A percentile compares a stretch with the other conserved stretches of the same genome.
phyloP scores from a whole-genome alignment of 2,888 invertebrate species.

The Cryptus viduatorius region DNA sequence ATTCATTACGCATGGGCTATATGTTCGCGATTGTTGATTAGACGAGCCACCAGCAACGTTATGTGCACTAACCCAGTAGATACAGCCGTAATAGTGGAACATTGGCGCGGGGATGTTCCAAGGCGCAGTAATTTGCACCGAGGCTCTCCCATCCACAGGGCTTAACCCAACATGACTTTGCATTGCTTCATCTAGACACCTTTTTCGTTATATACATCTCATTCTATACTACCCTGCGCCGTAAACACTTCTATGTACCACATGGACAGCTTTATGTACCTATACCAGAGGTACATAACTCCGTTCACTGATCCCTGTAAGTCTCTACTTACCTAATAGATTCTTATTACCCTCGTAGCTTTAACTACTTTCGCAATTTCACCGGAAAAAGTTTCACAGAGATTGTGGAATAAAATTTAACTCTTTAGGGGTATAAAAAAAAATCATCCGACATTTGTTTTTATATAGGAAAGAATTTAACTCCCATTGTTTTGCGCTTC shows the following conservation, averaged over 20 bases:
- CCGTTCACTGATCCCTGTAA: not conserved
- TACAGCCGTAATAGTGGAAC: constrained; percentile 1
- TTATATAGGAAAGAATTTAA: too few species aligned
- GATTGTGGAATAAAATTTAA: constrained; percentile 18
- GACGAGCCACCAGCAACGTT: not conserved
- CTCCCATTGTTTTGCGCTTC: too few species aligned
- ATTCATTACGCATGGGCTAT: not conserved
- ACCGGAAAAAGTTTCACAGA: constrained; percentile 3
- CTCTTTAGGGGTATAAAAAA: not conserved
- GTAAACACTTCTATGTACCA: constrained; percentile 1
- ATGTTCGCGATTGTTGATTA: not conserved
- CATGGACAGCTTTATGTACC: not conserved
- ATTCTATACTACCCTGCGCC: not conserved
- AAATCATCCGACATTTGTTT: too few species aligned
- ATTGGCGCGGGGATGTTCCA: constrained; percentile 13
- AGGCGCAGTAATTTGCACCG: constrained; percentile 36
- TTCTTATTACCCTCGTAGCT: not conserved
- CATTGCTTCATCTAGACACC: constrained; percentile 3
- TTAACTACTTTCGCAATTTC: constrained; percentile 20
- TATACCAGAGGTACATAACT: not conserved
- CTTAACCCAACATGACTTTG: constrained; percentile 31
- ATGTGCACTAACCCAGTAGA: not conserved
- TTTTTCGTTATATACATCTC: not conserved
- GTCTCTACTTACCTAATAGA: not conserved
- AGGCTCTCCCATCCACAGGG: constrained; percentile 10